Conservation (phyloP, 2,113 vertebrate genomes). For the Azemiops feae region DNA sequence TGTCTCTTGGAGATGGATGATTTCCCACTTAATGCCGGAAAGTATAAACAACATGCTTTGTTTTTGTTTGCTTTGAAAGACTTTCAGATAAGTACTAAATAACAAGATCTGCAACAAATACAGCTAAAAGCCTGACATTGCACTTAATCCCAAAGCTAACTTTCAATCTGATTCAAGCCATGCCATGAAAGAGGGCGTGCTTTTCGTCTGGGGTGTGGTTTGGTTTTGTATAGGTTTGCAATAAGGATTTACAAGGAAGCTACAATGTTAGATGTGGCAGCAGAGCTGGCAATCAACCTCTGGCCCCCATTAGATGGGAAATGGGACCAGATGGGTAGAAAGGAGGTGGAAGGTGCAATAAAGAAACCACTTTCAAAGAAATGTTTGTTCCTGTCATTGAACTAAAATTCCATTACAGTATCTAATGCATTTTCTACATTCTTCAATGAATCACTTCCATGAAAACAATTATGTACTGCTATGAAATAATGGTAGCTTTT, state of each 20-base stretch:
- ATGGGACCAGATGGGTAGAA: background rate
- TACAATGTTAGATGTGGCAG: background rate
- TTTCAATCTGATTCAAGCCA: background rate
- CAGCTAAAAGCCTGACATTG: slow-evolving; percentile 2
- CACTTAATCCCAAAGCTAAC: slow-evolving; percentile 18
- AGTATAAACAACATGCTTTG: background rate
- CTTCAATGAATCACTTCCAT: background rate
- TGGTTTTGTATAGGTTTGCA: background rate
- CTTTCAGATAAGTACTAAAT: slow-evolving; percentile 18
- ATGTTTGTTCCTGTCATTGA: background rate
- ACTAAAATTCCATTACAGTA: background rate
- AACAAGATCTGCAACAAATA: slow-evolving; percentile 13
- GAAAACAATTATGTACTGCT: background rate
- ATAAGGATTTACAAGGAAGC: slow-evolving; percentile 21
- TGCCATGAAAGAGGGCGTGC: background rate
- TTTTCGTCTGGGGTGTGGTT: background rate
- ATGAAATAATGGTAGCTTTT: background rate
- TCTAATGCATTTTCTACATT: background rate
- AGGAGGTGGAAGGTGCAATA: background rate
- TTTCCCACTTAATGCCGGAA: slow-evolving; percentile 3
- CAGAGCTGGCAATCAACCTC: background rate
- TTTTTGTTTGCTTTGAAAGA: slow-evolving; percentile 20
- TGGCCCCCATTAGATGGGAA: background rate
- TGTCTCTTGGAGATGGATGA: background rate
- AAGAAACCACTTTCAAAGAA: background rate